phyloP scores from a whole-genome alignment of 2,888 invertebrate genomes.

The Conchocele bisecta region DNA sequence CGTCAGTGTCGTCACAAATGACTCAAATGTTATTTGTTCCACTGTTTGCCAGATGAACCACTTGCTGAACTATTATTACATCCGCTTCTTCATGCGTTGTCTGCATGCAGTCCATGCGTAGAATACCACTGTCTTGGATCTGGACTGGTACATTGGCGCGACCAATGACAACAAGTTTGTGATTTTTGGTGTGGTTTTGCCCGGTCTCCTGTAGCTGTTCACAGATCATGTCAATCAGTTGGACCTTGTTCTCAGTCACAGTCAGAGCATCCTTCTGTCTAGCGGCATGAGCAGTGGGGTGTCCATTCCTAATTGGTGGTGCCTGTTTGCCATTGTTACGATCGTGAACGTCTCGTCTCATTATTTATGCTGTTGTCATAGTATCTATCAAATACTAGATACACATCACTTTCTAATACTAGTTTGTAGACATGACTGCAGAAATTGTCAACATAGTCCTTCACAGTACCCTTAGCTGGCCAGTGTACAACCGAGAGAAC shows the following conservation, averaged over 20 bases:
- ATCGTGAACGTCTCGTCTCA: conserved; percentile 24
- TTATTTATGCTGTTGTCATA: conserved; percentile 40
- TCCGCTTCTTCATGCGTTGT: conserved; percentile 57
- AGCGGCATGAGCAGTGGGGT: conserved; percentile 49
- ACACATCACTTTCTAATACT: not conserved
- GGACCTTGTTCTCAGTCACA: conserved; percentile 45
- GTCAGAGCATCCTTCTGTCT: conserved; percentile 42
- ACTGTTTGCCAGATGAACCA: not conserved
- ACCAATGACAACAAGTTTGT: not conserved
- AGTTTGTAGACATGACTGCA: not conserved
- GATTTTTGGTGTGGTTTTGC: too few relatives aligned
- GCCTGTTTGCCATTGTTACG: not conserved
- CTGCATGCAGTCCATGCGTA: conserved; percentile 27
- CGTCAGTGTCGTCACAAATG: conserved; percentile 39
- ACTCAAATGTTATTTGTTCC: conserved; percentile 5
- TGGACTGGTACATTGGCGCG: not conserved
- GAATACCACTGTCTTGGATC: not conserved
- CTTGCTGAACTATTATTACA: conserved; percentile 47
- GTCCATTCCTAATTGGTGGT: conserved; percentile 15
- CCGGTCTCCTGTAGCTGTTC: conserved; percentile 7
- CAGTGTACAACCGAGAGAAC: conserved; percentile 45
- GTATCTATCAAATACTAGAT: conserved; percentile 46
- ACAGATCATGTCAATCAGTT: conserved; percentile 53
- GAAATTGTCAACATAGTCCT: conserved; percentile 38
- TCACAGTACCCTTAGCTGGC: conserved; percentile 37